These are phyloP conservation scores for Merops nubicus DNA, from an alignment of 2,113 vertebrate genomes.

Conservation along the genomic window DNA sequence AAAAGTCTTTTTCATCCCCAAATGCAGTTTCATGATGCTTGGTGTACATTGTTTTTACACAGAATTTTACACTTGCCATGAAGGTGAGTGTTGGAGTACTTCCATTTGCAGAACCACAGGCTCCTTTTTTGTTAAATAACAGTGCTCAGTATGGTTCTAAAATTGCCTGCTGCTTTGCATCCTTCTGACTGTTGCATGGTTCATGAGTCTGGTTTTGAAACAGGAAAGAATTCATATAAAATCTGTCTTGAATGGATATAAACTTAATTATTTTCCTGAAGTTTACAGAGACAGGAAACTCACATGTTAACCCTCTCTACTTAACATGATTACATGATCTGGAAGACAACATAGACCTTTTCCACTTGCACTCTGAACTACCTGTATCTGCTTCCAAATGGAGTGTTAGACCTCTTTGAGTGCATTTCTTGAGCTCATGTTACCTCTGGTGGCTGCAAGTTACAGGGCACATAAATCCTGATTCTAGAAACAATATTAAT, in stretches of 20 bases:
- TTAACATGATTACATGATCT: background rate
- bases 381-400: background rate
- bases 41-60: background rate
- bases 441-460: background rate
- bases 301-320: background rate
- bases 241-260: background rate
- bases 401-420: background rate
- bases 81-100: background rate
- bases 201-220: background rate
- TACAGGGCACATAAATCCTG: background rate
- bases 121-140: slow-evolving; percentile 13
- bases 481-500: background rate
- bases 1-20: background rate
- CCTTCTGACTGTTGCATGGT: background rate
- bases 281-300: background rate
- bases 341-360: background rate
- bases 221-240: background rate
- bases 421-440: background rate
- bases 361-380: background rate
- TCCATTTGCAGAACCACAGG: slow-evolving; percentile 26
- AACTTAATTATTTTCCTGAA: background rate
- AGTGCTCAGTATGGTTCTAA: slow-evolving; percentile 26
- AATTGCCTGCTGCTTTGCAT: background rate
- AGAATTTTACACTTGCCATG: background rate
- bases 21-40: background rate